These are phyloP conservation scores for Eurytemora carolleeae DNA, from an alignment of 1,140 invertebrate species.

Conservation along the genomic window DNA sequence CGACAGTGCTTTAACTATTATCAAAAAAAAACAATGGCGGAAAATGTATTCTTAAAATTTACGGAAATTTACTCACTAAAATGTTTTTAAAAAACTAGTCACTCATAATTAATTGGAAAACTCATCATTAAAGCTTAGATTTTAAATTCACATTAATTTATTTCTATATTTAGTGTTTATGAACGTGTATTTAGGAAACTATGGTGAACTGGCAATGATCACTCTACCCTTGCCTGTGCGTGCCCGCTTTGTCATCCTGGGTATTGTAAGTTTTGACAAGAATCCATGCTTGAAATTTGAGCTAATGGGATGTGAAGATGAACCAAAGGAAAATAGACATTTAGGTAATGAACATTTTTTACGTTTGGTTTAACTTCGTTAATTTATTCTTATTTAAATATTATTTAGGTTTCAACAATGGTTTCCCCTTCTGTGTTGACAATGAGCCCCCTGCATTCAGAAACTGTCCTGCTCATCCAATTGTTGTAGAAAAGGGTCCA, in stretches of 20 bases:
- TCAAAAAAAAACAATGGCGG: no score
- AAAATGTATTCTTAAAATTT: no score
- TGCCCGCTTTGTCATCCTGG: slow-evolving; percentile 74
- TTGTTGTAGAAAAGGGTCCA: slow-evolving; percentile 63
- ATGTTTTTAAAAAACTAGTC: no score
- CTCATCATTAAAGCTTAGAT: no score
- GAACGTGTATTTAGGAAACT: slow-evolving; percentile 86
- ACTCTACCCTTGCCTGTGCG: slow-evolving; percentile 76
- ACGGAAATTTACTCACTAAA: no score
- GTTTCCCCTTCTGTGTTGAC: slow-evolving; percentile 81
- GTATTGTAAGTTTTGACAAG: slow-evolving; percentile 84
- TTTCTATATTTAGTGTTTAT: no score
- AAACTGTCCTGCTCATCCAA: slow-evolving; percentile 78
- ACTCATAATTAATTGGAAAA: no score
- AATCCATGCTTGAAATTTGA: slow-evolving; percentile 92
- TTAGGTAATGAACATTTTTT: slow-evolving; percentile 25
- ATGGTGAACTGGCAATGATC: slow-evolving; percentile 85
- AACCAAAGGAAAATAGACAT: slow-evolving; percentile 45
- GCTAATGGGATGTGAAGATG: slow-evolving; percentile 74
- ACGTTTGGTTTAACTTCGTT: slow-evolving; percentile 24
- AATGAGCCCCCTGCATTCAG: slow-evolving; percentile 88
- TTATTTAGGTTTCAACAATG: slow-evolving; percentile 70
- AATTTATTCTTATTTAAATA: neutral
- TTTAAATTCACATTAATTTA: no score
- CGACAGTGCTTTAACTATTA: no score